Evolutionary conservation across 2,888 invertebrate species (phyloP), one percentile per base, ranked within the genome.

Genomic region (Esperia sulphurella): DNA sequence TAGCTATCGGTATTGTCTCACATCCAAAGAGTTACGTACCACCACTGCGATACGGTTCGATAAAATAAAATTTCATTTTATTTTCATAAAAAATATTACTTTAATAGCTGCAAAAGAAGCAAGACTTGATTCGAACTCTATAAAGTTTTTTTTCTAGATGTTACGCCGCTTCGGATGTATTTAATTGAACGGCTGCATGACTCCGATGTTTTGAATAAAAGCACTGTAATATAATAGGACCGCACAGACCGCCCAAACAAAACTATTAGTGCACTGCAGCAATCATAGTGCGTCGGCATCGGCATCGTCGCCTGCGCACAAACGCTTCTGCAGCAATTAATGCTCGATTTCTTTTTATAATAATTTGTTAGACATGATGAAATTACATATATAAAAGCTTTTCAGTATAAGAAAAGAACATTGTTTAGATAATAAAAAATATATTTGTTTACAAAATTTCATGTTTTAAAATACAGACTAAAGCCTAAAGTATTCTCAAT

Each of bases 1-100:
- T 86, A 71, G 69, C 76, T 83, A 83, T 85, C 83, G 64, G 79
- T 78, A 83, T 84, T 83, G 84, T 84, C 75, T 79, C 72, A 80
- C 79, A 77, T 76, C 66, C 74, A 73, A 81, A 80, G 79, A 83
- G 75, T 79, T 78, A 80, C 76, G 78, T 77, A 67, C 69, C 60
- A 67, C 69, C 60, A 61, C 57, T 57, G 71, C 71, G 77, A 77
- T 78, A 68, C 71, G 66, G 68, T 62, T 61, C 74, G 78, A 81
- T 83, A 83, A 78, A 83, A 83, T 77, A 65, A 78, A 81, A 79
- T 79, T 21, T 75, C 69, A 75, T 75, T 77, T 81, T 79, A 75
- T 80, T 81, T 78, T 61, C 42, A 68, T 60, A 65, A 74, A 76
- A 78, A 74, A 68, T 75, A 83, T 78, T 76, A 74, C 77, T 81